These are phyloP conservation scores for Microcebus griseorufus DNA, from an alignment of 2,113 vertebrate species.

Conservation along the genomic window DNA sequence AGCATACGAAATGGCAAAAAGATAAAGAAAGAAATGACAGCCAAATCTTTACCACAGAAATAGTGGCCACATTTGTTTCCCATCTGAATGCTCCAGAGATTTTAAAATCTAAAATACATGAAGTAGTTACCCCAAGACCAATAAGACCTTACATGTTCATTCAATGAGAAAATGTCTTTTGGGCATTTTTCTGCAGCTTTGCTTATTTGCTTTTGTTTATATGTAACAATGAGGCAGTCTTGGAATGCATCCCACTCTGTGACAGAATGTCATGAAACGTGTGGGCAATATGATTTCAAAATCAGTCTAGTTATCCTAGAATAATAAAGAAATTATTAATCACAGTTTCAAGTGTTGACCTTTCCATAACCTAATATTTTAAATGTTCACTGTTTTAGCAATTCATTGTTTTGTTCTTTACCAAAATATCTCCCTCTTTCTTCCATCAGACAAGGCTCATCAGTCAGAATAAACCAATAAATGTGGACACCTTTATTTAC, in stretches of 20 bases:
- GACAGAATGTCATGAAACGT: background rate
- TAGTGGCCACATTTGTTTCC: background rate
- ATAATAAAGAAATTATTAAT: background rate
- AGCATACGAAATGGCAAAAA: background rate
- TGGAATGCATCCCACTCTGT: background rate
- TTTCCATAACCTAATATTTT: background rate
- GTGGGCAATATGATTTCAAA: background rate
- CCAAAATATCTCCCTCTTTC: constrained; percentile 9
- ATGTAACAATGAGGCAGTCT: background rate
- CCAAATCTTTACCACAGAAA: background rate
- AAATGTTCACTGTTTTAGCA: background rate
- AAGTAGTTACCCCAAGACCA: background rate
- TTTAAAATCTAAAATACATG: background rate
- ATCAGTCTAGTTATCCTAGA: background rate
- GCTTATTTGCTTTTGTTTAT: background rate
- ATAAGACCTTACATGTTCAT: background rate
- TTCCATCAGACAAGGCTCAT: background rate
- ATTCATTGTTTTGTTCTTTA: background rate
- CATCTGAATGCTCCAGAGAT: background rate
- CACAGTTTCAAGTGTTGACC: background rate
- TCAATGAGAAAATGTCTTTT: background rate
- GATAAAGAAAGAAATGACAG: background rate
- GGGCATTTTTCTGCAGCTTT: background rate
- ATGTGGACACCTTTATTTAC: background rate
- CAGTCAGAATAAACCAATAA: background rate